These are phyloP conservation scores for Lepidocolaptes lacrymiger DNA, from an alignment of 2,797 vertebrate genomes.

Conservation along the genomic window DNA sequence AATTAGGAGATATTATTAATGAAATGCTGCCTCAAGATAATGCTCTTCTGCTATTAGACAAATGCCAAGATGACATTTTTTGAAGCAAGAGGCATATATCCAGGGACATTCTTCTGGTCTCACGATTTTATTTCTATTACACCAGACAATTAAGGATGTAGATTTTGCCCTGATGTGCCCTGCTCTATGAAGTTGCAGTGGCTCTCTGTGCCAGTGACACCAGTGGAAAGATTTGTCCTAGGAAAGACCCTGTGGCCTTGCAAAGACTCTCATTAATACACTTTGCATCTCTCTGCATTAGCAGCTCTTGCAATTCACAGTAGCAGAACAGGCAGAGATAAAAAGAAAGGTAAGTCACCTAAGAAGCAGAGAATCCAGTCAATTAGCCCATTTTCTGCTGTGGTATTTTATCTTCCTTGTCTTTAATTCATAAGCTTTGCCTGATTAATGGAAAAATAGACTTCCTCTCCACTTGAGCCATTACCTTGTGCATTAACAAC, in stretches of 20 bases:
- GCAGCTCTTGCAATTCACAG: not conserved
- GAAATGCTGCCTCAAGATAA: not conserved
- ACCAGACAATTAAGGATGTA: not conserved
- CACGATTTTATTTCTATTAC: not conserved
- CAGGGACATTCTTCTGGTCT: not conserved
- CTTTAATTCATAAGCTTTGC: conserved; percentile 21
- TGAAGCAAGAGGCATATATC: not conserved
- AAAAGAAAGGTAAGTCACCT: not conserved
- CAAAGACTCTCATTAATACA: not conserved
- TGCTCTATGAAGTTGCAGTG: not conserved
- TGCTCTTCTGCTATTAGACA: not conserved
- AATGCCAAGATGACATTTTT: conserved; percentile 42
- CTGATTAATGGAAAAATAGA: conserved; percentile 34
- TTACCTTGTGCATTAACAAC: conserved; percentile 14
- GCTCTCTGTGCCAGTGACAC: not conserved
- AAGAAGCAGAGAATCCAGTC: not conserved
- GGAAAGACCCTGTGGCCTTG: not conserved
- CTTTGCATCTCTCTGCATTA: not conserved
- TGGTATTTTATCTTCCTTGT: not conserved
- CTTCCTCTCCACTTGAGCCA: not conserved
- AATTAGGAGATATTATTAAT: conserved; percentile 32
- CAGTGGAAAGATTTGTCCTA: not conserved
- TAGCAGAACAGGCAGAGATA: not conserved
- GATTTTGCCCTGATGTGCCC: not conserved
- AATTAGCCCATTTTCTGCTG: not conserved